These are phyloP conservation scores for Cichlasoma orientale DNA, from an alignment of 2,797 vertebrate species.

Conservation along the genomic window DNA sequence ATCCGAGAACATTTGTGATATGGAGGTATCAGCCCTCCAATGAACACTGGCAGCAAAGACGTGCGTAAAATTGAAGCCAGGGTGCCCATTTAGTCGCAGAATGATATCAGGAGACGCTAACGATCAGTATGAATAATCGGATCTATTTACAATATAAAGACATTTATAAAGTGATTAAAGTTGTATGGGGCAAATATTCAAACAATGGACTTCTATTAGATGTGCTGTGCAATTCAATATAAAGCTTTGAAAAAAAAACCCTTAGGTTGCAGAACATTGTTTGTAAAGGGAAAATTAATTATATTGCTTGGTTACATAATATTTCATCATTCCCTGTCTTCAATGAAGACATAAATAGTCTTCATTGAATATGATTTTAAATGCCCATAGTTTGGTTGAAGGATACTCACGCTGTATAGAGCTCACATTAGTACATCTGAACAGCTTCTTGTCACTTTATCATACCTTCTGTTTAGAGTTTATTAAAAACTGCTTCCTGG, in stretches of 20 bases:
- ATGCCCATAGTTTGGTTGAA: background rate
- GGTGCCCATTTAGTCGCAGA: background rate
- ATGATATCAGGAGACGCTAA: background rate
- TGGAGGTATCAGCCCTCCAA: background rate
- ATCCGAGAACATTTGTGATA: background rate
- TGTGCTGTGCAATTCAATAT: background rate
- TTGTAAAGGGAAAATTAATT: background rate
- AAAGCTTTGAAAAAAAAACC: background rate
- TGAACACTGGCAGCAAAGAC: background rate
- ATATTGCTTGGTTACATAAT: background rate
- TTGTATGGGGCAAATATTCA: too few species aligned
- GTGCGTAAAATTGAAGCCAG: background rate
- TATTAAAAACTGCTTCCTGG: background rate
- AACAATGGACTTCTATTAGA: background rate
- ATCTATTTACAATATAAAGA: background rate
- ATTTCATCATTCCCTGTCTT: background rate
- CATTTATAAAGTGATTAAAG: background rate
- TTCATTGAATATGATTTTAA: background rate
- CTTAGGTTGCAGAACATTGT: background rate
- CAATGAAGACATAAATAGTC: background rate
- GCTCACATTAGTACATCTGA: background rate
- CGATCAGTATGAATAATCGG: background rate
- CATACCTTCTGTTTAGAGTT: background rate
- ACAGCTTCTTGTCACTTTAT: background rate
- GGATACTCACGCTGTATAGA: too few species aligned